Base-by-base conservation (phyloP, 1,140 invertebrate genomes). In the Philaenus spumarius region DNA sequence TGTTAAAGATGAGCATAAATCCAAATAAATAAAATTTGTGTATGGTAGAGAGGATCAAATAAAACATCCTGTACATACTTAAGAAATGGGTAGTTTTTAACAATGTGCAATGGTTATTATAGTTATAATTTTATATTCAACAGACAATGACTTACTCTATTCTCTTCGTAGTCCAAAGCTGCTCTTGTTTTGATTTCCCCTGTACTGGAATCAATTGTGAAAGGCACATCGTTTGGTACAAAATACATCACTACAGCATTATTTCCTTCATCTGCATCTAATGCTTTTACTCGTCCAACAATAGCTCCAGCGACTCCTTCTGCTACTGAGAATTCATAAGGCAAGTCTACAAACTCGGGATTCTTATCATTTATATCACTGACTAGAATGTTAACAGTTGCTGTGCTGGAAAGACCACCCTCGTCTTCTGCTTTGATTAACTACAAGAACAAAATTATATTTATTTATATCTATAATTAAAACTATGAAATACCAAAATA, bases 321-420 rank as follows among this genome's bases (percentile, higher is more conserved):
- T 67, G 88, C 85, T 0, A 94, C 87, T 9, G 80, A 73, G 70
- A 94, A 94, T 19, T 82, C 76, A 65, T 94, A 94, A 0, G 88
- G 87, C 39, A 82, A 64, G 2, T 72, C 73, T 5, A 86, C 79
- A 68, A 94, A 94, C 63, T 87, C 85, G 0, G 86, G 88, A 73
- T 88, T 93, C 61, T 93, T 90, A 65, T 95, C 91, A 66, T 95
- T 94, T 35, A 93, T 90, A 67, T 94, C 92, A 0, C 88, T 90
- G 0, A 95, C 87, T 68, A 85, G 87, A 17, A 95, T 89, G 66
- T 92, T 91, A 0, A 94, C 85, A 1, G 85, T 90, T 0, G 88
- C 85, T 1, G 86, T 90, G 60, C 83, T 89, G 0, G 83, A 85
- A 23, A 94, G 71, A 35, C 87, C 89, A 12, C 88, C 90, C 15